Percentiles rank a stretch among this genome's conserved stretches.
These are phyloP conservation scores for Oasisia sp. DNA, from an alignment of 2,888 invertebrate genomes.

Conservation along the genomic window DNA sequence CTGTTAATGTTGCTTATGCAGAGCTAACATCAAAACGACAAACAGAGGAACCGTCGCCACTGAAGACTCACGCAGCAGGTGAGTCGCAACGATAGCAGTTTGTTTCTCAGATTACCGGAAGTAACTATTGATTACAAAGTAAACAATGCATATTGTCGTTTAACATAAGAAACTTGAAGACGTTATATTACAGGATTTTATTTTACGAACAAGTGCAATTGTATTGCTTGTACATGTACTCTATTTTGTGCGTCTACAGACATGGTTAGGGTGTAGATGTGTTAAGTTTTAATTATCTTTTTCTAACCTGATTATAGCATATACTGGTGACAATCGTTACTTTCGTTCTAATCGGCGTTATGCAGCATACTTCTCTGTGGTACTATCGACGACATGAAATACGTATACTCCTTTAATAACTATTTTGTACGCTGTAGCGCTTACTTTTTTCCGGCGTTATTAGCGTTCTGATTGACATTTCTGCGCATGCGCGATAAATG, in stretches of 20 bases:
- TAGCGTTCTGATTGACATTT: too few relatives aligned
- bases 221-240: neutral
- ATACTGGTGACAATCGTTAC: neutral
- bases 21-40: neutral
- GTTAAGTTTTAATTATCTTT: neutral
- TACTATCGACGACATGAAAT: too few relatives aligned
- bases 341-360: too few relatives aligned
- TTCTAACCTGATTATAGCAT: neutral
- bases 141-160: neutral
- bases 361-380: too few relatives aligned
- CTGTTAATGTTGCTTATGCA: slow-evolving; percentile 5
- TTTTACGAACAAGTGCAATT: neutral
- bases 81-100: neutral
- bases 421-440: too few relatives aligned
- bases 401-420: too few relatives aligned
- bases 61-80: neutral
- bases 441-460: too few relatives aligned
- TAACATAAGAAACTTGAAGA: neutral
- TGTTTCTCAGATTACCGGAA: too few relatives aligned
- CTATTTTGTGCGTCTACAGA: neutral
- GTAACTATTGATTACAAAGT: too few relatives aligned
- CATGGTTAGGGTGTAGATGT: neutral
- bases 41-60: neutral
- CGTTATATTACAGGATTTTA: neutral
- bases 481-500: too few relatives aligned